Evolutionary conservation across 2,797 vertebrate genomes (phyloP).

Genomic region (Sitta carolinensis): DNA sequence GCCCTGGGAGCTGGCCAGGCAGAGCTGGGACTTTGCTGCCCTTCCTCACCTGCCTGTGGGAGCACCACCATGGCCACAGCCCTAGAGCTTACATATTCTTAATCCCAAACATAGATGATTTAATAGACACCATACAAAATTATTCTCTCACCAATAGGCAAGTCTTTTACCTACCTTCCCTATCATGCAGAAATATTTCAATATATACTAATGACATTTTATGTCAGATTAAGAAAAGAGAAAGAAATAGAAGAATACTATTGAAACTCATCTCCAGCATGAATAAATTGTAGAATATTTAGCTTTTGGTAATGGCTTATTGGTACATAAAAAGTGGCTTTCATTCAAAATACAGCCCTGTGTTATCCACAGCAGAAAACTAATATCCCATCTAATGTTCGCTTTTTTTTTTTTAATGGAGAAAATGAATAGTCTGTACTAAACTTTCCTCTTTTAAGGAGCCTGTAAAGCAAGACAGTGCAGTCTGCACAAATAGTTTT

Average conservation of each 20-base stretch:
- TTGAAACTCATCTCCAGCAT: neutral
- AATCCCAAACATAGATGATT: neutral
- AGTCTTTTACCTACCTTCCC: neutral
- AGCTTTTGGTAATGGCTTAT: neutral
- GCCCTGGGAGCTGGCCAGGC: neutral
- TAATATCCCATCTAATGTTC: neutral
- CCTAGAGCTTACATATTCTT: neutral
- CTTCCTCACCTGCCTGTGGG: accelerated
- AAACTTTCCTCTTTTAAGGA: neutral
- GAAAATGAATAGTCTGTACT: neutral
- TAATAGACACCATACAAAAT: neutral
- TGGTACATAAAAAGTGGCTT: neutral
- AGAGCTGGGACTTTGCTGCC: neutral
- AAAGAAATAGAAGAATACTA: neutral
- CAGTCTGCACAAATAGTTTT: neutral
- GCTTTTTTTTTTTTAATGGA: neutral
- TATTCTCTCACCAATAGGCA: neutral
- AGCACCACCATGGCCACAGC: neutral
- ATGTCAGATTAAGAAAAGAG: neutral
- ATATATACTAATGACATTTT: neutral
- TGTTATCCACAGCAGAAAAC: neutral
- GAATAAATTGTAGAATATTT: neutral
- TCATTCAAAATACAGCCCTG: neutral
- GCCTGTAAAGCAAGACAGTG: neutral
- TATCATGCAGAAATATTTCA: neutral